These are phyloP conservation scores for Strigamia crassipes DNA, from an alignment of 2,888 invertebrate genomes.

Conservation along the genomic window DNA sequence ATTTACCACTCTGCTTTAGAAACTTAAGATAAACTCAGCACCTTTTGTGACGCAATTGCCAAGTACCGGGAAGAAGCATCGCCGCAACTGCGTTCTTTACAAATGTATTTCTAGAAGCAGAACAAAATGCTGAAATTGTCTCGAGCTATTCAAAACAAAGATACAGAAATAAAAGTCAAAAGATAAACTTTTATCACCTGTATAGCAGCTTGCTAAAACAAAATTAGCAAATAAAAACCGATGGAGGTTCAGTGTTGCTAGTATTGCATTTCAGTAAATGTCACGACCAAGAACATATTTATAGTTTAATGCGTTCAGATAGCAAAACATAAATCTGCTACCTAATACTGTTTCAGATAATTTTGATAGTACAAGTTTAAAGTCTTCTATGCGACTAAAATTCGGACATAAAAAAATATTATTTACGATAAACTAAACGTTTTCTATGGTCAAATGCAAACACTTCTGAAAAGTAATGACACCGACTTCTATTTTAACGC, in stretches of 20 bases:
- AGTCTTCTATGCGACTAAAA: background rate
- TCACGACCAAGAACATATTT: background rate
- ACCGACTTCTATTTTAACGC: background rate
- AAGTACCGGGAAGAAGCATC: no score
- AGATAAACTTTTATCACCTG: no score
- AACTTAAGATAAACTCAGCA: no score
- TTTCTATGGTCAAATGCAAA: no score
- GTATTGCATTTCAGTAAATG: background rate
- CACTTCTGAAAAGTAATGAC: background rate
- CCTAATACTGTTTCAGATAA: background rate
- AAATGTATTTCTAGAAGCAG: no score
- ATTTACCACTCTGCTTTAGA: no score
- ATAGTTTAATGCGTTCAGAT: background rate
- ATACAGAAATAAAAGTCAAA: no score
- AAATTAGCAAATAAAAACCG: background rate
- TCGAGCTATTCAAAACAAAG: no score
- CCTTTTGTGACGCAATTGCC: no score
- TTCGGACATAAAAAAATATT: background rate
- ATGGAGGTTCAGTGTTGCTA: background rate
- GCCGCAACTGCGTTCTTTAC: no score
- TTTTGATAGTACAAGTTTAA: background rate
- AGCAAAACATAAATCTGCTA: background rate
- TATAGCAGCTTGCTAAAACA: background rate
- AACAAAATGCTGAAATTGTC: no score
- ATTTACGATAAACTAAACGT: no score